Evolutionary conservation across 1,140 invertebrate genomes (phyloP).

Genomic region (Drosophila rhopaloa): DNA sequence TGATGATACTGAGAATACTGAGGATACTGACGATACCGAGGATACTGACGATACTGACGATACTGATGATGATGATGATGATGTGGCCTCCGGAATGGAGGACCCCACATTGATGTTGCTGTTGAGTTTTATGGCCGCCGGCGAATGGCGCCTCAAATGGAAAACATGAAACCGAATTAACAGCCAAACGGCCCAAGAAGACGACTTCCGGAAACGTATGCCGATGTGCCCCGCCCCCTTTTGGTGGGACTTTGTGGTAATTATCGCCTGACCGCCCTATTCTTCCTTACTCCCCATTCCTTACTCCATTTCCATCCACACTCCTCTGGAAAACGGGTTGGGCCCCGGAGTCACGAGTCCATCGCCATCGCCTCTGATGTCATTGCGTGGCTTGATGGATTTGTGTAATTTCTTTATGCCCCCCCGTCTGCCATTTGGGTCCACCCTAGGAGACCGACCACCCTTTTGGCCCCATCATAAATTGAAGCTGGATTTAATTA

Average conservation of each 20-base stretch:
- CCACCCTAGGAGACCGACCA: constrained; percentile 4
- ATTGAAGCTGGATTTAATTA: constrained; percentile 79
- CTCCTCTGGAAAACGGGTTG: constrained; percentile 5
- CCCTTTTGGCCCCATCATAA: constrained; percentile 40
- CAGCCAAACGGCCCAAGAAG: constrained; percentile 45
- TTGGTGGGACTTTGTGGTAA: constrained; percentile 47
- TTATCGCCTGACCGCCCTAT: constrained; percentile 28
- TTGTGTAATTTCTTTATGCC: constrained; percentile 72
- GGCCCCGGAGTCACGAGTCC: constrained; percentile 5
- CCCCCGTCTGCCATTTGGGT: constrained; percentile 21
- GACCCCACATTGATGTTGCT: constrained; percentile 20
- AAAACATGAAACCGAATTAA: constrained; percentile 79
- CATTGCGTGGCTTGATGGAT: constrained; percentile 73
- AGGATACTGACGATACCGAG: not conserved
- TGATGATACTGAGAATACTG: not conserved
- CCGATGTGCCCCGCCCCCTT: constrained; percentile 20
- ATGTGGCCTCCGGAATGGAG: constrained; percentile 7
- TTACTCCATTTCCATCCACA: not conserved
- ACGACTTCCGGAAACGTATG: constrained; percentile 51
- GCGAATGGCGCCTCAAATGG: constrained; percentile 64
- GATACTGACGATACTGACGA: too few species aligned
- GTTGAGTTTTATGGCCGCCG: constrained; percentile 69
- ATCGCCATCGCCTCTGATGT: constrained; percentile 44
- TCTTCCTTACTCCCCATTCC: too few species aligned
- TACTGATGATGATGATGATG: constrained; percentile 18